A percentile compares a stretch with the other conserved stretches of the same genome.
Evolutionary conservation across 64 coral and sea anemone genomes (phyloP).

Genomic region (Actinia tenebrosa): DNA sequence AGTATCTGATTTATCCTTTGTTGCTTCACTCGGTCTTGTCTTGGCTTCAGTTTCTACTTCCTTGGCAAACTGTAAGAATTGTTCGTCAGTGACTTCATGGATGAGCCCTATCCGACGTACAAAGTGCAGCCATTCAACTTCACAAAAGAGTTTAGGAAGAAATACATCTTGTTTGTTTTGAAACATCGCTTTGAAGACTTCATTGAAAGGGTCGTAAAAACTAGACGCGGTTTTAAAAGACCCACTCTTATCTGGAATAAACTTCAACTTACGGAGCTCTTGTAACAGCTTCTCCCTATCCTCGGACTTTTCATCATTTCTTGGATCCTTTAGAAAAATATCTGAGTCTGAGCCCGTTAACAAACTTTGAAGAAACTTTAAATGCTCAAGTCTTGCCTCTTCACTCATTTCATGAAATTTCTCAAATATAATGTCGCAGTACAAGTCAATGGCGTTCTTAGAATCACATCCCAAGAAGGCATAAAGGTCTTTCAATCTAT

Average conservation of each 20-base stretch:
- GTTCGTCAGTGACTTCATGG: background rate
- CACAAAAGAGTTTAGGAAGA: constrained; percentile 10
- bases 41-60: constrained; percentile 43
- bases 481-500: constrained; percentile 1
- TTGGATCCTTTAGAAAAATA: background rate
- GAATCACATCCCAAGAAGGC: background rate
- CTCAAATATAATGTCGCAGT: constrained; percentile 25
- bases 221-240: constrained; percentile 7
- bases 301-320: background rate
- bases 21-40: background rate
- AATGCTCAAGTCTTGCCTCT: constrained; percentile 20
- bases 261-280: constrained; percentile 13
- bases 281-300: background rate
- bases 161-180: constrained; percentile 3
- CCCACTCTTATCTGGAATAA: constrained; percentile 5
- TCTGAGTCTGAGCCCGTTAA: background rate
- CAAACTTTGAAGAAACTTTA: background rate
- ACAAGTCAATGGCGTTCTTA: background rate
- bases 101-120: constrained; percentile 30
- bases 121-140: constrained; percentile 33
- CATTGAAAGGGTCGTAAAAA: constrained; percentile 30
- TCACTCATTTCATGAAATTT: constrained; percentile 21
- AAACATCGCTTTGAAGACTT: constrained; percentile 30
- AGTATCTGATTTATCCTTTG: constrained; percentile 11
- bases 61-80: constrained; percentile 17